Evolutionary conservation across 2,888 invertebrate species (phyloP), one percentile per base, ranked within the genome.

Genomic region (Pinctada fucata): DNA sequence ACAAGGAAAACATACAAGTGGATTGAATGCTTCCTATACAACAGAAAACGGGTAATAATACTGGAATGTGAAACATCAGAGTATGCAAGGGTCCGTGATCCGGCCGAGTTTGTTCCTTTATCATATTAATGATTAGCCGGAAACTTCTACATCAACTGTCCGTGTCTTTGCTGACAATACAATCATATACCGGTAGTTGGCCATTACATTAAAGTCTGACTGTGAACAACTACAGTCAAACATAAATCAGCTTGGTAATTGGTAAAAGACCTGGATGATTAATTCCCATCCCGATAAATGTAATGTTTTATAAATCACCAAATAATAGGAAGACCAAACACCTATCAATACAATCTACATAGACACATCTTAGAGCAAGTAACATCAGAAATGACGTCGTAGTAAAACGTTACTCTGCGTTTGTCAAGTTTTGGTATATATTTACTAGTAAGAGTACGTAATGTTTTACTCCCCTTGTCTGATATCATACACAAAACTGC

Each of bases 221-320:
- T 13, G 31, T n/a, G 47, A 48, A 13, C 8, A 49, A 49, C 3
- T 6, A 47, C 70, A 31, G 51, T n/a, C 16, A n/a, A 71, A 70
- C 49, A 50, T 79, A 4, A 63, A 76, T 51, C 66, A 51, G 58
- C 50, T 79, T 13, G 76, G 48, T 51, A 5, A 13, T 47, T 76
- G 76, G 68, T 63, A 75, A 50, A 3, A 72, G 8, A 76, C 13
- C 6, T 79, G 76, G 76, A 8, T n/a, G n/a, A 77, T 80, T 58
- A 45, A 45, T 4, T 77, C 78, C 67, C 71, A 78, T 31, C 70
- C 75, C 2, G 68, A 58, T 5, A 77, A 72, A 48, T 75, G 79
- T 52, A 52, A 70, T 65, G 65, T 51, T 31, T 2, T 79, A 47
- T 50, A 58, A 10, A 69, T 73, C 47, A 67, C 79, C 2, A 68